phyloP scores from a whole-genome alignment of 2,113 vertebrate species.

The Paracanthobrama guichenoti region DNA sequence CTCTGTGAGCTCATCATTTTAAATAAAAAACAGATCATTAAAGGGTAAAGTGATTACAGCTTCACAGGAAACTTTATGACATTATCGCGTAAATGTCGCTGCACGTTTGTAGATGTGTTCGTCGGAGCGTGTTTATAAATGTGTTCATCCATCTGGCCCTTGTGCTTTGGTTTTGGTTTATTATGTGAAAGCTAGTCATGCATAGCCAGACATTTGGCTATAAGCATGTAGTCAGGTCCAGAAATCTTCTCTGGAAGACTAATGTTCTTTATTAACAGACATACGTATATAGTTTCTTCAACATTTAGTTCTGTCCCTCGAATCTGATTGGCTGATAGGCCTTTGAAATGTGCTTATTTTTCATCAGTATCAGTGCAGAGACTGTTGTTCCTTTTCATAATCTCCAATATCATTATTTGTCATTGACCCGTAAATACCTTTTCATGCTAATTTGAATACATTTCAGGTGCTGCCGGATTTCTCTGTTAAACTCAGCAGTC shows the following conservation, averaged over 20 bases:
- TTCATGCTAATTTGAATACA: not conserved
- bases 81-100: constrained; percentile 46
- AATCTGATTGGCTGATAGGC: no score
- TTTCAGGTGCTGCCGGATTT: constrained; percentile 15
- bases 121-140: not conserved
- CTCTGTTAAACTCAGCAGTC: constrained; percentile 4
- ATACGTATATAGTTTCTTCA: not conserved
- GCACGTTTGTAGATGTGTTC: constrained; percentile 28
- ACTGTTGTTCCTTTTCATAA: not conserved
- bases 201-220: not conserved
- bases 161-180: not conserved
- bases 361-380: no score
- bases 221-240: not conserved
- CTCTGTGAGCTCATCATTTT: constrained; percentile 40
- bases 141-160: constrained; percentile 11
- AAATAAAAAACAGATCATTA: constrained; percentile 50
- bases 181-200: constrained; percentile 12
- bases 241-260: not conserved
- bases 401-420: not conserved
- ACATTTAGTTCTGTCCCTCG: no score
- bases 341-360: no score
- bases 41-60: constrained; percentile 43
- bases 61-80: constrained; percentile 39
- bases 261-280: no score
- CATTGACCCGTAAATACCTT: not conserved